Conservation (phyloP, 1,140 invertebrate genomes). For the Listronotus oregonensis region DNA sequence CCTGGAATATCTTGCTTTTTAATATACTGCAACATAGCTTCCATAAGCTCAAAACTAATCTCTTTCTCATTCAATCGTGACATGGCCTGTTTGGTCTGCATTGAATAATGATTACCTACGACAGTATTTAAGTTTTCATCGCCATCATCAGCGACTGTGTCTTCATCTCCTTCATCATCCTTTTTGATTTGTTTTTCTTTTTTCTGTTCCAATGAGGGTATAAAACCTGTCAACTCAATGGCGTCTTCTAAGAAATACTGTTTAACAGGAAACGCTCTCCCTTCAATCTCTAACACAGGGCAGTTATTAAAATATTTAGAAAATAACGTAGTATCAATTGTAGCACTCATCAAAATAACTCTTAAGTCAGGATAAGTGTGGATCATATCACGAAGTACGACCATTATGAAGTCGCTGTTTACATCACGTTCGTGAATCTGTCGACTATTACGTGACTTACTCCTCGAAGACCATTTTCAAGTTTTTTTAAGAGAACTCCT, state of each 20-base stretch:
- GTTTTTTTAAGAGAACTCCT: constrained; percentile 87
- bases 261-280: constrained; percentile 79
- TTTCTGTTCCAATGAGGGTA: constrained; percentile 70
- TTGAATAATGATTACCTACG: constrained; percentile 60
- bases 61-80: constrained; percentile 83
- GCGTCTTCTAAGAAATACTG: constrained; percentile 92
- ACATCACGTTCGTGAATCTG: constrained; percentile 97
- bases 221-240: constrained; percentile 79
- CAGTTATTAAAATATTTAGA: constrained; percentile 89
- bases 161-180: constrained; percentile 60
- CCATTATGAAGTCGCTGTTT: constrained; percentile 95
- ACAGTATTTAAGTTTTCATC: constrained; percentile 82
- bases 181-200: constrained; percentile 65
- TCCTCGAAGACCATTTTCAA: constrained; percentile 84
- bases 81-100: constrained; percentile 73
- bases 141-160: constrained; percentile 62
- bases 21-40: constrained; percentile 79
- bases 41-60: constrained; percentile 90
- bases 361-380: constrained; percentile 86
- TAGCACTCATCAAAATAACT: constrained; percentile 97
- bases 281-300: constrained; percentile 80
- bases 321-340: constrained; percentile 91
- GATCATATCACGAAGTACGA: constrained; percentile 91
- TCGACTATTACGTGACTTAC: constrained; percentile 93
- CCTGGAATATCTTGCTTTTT: constrained; percentile 70